Conservation (phyloP, 2,113 vertebrate genomes). For the Amblyopsis rosae region DNA sequence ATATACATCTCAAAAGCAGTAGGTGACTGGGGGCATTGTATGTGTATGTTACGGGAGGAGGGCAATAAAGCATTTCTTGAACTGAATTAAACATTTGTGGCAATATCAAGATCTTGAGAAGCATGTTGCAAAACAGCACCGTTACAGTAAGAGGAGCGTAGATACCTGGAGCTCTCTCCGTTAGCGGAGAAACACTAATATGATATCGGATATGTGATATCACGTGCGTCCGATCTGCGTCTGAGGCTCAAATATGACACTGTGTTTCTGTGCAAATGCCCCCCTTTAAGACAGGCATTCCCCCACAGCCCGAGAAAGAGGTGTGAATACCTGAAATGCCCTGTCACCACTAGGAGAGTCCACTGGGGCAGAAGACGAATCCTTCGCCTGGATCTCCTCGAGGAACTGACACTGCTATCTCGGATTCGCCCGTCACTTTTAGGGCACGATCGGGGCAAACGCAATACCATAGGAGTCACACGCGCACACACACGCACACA, state of each 20-base stretch:
- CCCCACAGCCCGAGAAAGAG: conserved; percentile 39
- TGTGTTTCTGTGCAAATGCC: no score
- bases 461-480: no score
- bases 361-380: conserved; percentile 42
- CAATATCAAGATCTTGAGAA: no score
- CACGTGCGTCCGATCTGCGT: neutral
- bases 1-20: neutral
- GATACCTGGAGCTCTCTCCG: neutral
- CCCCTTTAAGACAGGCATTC: conserved; percentile 9
- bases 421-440: neutral
- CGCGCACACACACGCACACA: neutral
- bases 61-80: no score
- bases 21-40: conserved; percentile 35
- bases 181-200: no score
- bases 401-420: neutral
- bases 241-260: no score
- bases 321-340: conserved; percentile 51
- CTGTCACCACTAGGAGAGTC: conserved; percentile 43
- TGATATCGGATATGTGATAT: neutral
- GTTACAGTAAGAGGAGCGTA: neutral
- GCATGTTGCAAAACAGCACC: neutral
- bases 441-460: neutral
- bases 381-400: conserved; percentile 5
- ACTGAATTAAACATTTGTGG: no score
- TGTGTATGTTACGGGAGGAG: neutral